phyloP scores from a whole-genome alignment of 2,113 vertebrate genomes.

The Mus pahari region DNA sequence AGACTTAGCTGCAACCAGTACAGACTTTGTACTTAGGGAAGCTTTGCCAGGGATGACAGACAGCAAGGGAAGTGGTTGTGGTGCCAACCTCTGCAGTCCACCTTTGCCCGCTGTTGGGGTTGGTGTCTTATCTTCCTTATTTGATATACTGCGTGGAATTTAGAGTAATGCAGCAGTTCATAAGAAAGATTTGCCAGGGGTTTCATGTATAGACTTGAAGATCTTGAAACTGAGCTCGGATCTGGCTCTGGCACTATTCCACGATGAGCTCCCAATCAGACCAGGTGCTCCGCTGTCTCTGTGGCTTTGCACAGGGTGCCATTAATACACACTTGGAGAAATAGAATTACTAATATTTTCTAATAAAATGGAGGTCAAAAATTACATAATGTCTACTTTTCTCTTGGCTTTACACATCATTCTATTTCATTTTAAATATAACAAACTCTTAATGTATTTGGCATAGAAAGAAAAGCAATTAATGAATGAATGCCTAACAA shows the following conservation, averaged over 20 bases:
- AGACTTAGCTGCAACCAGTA: conserved; percentile 45
- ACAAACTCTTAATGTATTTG: conserved; percentile 67
- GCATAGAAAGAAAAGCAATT: conserved; percentile 69
- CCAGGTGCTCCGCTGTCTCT: neutral
- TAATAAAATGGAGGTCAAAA: conserved; percentile 66
- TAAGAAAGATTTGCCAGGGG: neutral
- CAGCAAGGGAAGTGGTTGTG: neutral
- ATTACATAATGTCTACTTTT: conserved; percentile 40
- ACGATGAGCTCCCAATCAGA: neutral
- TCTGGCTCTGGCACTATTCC: neutral
- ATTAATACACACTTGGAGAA: conserved; percentile 63
- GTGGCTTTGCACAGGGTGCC: conserved; percentile 19
- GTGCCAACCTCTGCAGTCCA: conserved; percentile 37
- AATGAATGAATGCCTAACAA: conserved; percentile 60
- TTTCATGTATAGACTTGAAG: neutral
- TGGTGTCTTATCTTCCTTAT: conserved; percentile 34
- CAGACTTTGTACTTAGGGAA: neutral
- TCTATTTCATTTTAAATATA: conserved; percentile 72
- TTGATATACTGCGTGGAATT: conserved; percentile 9
- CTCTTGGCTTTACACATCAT: conserved; percentile 66
- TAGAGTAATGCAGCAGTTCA: conserved; percentile 42
- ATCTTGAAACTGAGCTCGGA: conserved; percentile 13
- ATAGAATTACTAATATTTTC: conserved; percentile 68
- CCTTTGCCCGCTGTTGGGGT: neutral
- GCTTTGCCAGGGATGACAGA: neutral